Base-by-base conservation (phyloP, 2,797 vertebrate genomes). In the Melanotaenia pygmaea region DNA sequence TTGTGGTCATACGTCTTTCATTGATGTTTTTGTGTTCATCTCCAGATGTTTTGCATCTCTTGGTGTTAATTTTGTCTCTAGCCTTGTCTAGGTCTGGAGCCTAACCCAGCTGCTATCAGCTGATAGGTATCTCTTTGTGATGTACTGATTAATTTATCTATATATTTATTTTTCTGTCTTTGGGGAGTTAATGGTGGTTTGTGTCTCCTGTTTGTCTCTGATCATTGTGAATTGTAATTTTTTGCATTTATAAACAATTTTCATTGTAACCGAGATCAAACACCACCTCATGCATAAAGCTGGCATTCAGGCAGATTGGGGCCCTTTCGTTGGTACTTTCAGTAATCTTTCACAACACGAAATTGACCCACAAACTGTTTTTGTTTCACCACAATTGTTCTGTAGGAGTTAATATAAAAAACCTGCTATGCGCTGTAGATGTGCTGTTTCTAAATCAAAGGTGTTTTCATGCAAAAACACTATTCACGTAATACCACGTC, bases 401-500 rank as follows among this genome's bases (percentile, higher is more conserved):
- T 54, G 11, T 22, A 4, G 10, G n/a, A 9, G 1, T 30, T 30
- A 5, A 12, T 28, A 54, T 26, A 1, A 51, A 22, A 12, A 22
- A n/a, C 0, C n/a, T 16, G 47, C 47, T 22, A n/a, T 51, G 22
- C 3, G 9, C 11, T 51, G 8, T 51, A 10, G 20, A 3, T n/a
- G 4, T 14, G 7, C 2, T 47, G 16, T 45, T 45, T 45, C 16
- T 45, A 20, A 6, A 47, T 47, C 20, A 47, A 47, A 47, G 7
- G 6, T 45, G 1, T 16, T 9, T 16, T 47, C 7, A 20, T 47
- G 45, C 20, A 22, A 7, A 1, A 22, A 9, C n/a, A 51, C 10
- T 22, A 51, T 22, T 30, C 1, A 2, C 56, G 58, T 86, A 78
- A 73, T 84, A n/a, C 37, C 68, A 53, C 1, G 1, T 18, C 0